Percentiles rank a stretch among this genome's conserved stretches.
Conservation (phyloP, 2,113 vertebrate genomes). For the Caranx melampygus region DNA sequence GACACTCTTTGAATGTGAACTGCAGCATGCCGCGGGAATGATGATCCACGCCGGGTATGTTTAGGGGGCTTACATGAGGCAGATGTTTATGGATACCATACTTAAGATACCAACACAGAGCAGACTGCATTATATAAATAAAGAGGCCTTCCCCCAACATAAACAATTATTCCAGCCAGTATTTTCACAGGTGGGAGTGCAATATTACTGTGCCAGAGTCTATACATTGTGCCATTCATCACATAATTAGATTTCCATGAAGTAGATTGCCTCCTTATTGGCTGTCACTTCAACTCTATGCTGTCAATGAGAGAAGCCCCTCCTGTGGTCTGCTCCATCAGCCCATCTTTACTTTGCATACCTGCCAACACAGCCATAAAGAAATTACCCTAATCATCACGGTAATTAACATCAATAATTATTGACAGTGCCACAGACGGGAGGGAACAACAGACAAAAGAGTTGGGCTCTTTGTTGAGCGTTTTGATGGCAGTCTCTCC, state of each 20-base stretch:
- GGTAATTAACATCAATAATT: conserved; percentile 77
- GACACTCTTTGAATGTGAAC: neutral
- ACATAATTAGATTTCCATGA: conserved; percentile 73
- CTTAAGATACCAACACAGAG: conserved; percentile 12
- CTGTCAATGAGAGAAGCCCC: conserved; percentile 58
- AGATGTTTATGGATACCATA: conserved; percentile 43
- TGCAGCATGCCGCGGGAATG: neutral
- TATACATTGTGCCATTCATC: conserved; percentile 75
- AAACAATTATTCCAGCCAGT: conserved; percentile 70
- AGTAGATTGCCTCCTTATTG: conserved; percentile 74
- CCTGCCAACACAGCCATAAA: conserved; percentile 74
- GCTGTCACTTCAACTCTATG: conserved; percentile 70
- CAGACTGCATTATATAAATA: conserved; percentile 26
- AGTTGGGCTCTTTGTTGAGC: conserved; percentile 12
- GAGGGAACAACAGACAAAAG: conserved; percentile 27
- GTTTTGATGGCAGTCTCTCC: conserved; percentile 43
- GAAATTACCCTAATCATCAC: conserved; percentile 76
- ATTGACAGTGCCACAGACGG: conserved; percentile 61
- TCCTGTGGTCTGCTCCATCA: conserved; percentile 49
- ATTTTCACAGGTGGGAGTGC: conserved; percentile 66
- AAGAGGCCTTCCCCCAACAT: conserved; percentile 48
- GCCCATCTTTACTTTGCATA: conserved; percentile 61
- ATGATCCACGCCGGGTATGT: conserved; percentile 5
- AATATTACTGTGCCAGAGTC: conserved; percentile 70
- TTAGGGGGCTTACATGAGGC: conserved; percentile 8